A percentile compares a stretch with the other conserved stretches of the same genome.
These are phyloP conservation scores for Ashinkailepas kermadecensis DNA, from an alignment of 2,888 invertebrate species.

Conservation along the genomic window DNA sequence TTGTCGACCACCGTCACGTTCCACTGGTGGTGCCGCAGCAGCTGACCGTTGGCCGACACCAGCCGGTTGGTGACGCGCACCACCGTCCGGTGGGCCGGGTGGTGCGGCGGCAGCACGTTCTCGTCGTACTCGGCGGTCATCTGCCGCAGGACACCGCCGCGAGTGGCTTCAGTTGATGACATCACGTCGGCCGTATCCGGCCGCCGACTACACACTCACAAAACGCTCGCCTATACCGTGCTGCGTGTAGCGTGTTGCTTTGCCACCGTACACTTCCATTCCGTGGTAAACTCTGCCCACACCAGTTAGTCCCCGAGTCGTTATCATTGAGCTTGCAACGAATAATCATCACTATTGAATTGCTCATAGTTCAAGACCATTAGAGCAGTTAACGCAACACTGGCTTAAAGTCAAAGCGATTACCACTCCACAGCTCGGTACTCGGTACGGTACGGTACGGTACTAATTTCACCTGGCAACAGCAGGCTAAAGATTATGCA, in stretches of 20 bases:
- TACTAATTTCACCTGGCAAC: too few species aligned
- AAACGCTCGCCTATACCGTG: background rate
- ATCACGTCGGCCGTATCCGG: too few species aligned
- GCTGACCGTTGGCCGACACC: slow-evolving; percentile 46
- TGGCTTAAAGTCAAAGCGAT: too few species aligned
- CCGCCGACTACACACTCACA: background rate
- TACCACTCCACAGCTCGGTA: too few species aligned
- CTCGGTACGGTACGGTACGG: too few species aligned
- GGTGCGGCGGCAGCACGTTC: slow-evolving; percentile 40
- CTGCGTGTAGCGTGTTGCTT: background rate
- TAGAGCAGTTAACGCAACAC: too few species aligned
- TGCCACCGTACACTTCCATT: background rate
- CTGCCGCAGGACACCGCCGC: slow-evolving; percentile 13
- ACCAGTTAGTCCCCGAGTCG: too few species aligned
- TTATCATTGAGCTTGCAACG: too few species aligned
- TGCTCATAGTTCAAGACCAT: too few species aligned
- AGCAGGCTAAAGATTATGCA: too few species aligned
- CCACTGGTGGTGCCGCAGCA: slow-evolving; percentile 47
- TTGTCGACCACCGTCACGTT: slow-evolving; percentile 47
- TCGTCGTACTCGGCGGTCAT: slow-evolving; percentile 36
- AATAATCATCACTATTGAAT: too few species aligned
- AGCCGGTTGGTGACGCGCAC: slow-evolving; percentile 43
- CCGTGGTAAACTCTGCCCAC: too few species aligned
- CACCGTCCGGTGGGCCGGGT: slow-evolving; percentile 43
- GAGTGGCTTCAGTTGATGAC: background rate